These are phyloP conservation scores for Pseudoips prasinana DNA, from an alignment of 2,888 invertebrate genomes.

Conservation along the genomic window DNA sequence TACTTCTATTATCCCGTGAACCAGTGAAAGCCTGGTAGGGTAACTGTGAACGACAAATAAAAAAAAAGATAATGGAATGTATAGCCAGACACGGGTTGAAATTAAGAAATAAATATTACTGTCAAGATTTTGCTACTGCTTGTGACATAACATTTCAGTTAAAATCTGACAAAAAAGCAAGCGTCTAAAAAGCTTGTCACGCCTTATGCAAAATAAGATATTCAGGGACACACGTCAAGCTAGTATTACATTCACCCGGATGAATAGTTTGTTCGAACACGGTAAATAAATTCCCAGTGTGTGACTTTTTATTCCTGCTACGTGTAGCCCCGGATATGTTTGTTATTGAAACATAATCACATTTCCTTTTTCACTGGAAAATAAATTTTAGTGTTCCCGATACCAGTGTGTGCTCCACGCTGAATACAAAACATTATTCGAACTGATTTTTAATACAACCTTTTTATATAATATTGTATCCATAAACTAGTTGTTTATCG, in stretches of 20 bases:
- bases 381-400: constrained; percentile 56
- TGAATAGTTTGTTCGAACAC: constrained; percentile 33
- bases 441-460: constrained; percentile 38
- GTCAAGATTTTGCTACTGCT: too few species aligned
- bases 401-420: constrained; percentile 30
- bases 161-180: too few species aligned
- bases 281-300: constrained; percentile 39
- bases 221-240: constrained; percentile 15
- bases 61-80: too few species aligned
- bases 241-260: constrained; percentile 17
- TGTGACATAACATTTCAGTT: too few species aligned
- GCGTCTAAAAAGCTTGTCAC: too few species aligned
- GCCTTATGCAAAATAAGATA: constrained; percentile 30
- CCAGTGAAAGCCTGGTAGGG: too few species aligned
- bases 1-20: too few species aligned
- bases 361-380: constrained; percentile 57
- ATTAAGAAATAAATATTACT: too few species aligned
- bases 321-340: constrained; percentile 49
- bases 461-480: constrained; percentile 25
- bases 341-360: constrained; percentile 67
- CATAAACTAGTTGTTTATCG: constrained; percentile 31
- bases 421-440: constrained; percentile 35
- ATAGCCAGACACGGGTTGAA: too few species aligned
- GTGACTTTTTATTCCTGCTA: constrained; percentile 51
- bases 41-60: too few species aligned